Evolutionary conservation across 2,797 vertebrate species (phyloP).

Genomic region (Amblyopsis hoosieri): DNA sequence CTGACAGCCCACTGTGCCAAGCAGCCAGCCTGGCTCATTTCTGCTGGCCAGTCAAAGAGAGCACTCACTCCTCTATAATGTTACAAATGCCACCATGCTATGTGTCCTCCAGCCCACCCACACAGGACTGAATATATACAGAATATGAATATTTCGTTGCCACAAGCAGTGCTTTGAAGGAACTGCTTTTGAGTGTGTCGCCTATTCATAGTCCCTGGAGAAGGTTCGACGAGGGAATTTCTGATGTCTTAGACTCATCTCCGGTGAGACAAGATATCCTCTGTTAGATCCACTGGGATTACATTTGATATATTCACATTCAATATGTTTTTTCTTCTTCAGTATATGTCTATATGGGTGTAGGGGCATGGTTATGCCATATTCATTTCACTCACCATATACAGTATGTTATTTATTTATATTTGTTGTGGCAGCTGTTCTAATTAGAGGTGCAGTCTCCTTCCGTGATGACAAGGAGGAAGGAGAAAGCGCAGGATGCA

Average conservation of each 20-base stretch:
- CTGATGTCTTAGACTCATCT: no score
- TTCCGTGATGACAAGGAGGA: slow-evolving; percentile 57
- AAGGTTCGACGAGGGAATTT: no score
- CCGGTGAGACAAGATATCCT: no score
- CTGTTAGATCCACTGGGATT: no score
- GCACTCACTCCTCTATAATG: slow-evolving; percentile 39
- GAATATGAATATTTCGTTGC: slow-evolving; percentile 17
- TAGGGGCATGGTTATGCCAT: no score
- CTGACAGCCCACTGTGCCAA: slow-evolving; percentile 49
- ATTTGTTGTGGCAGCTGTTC: slow-evolving; percentile 24
- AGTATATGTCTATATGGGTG: no score
- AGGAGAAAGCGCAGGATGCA: slow-evolving; percentile 29
- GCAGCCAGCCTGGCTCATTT: slow-evolving; percentile 39
- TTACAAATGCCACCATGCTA: slow-evolving; percentile 23
- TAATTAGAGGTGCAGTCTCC: slow-evolving; percentile 60
- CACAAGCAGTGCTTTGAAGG: slow-evolving; percentile 5
- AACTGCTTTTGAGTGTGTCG: slow-evolving; percentile 12
- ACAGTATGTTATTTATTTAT: not conserved
- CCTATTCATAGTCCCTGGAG: not conserved
- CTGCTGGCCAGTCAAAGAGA: slow-evolving; percentile 32
- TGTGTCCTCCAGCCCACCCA: not conserved
- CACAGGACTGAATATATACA: slow-evolving; percentile 14
- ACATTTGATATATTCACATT: no score
- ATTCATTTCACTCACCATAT: no score
- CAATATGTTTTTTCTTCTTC: no score